These are phyloP conservation scores for Parnassius glacialis DNA, from an alignment of 2,888 invertebrate genomes.

Conservation along the genomic window DNA sequence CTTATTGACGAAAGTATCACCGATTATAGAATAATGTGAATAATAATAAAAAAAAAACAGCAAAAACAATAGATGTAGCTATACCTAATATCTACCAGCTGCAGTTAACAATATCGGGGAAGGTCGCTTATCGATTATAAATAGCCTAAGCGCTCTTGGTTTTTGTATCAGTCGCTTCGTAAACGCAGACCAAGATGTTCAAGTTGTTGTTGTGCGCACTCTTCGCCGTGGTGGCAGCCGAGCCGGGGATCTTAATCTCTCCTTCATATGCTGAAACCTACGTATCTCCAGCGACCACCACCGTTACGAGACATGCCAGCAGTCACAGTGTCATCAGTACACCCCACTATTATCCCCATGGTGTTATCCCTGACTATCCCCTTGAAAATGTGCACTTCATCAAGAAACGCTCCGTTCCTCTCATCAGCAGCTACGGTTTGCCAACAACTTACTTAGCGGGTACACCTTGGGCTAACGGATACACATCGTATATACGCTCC, in stretches of 20 bases:
- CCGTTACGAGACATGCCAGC: slow-evolving; percentile 30
- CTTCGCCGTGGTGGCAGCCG: slow-evolving; percentile 67
- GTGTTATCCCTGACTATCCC: slow-evolving; percentile 24
- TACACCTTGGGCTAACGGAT: slow-evolving; percentile 1
- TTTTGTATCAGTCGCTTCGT: slow-evolving; percentile 34
- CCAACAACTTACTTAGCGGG: slow-evolving; percentile 29
- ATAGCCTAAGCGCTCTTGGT: slow-evolving; percentile 26
- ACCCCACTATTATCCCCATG: slow-evolving; percentile 37
- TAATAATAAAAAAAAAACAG: too few relatives aligned
- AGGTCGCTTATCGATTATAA: slow-evolving; percentile 28
- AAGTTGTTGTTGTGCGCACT: slow-evolving; percentile 72
- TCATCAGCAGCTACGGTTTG: slow-evolving; percentile 38
- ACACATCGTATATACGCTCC: not conserved
- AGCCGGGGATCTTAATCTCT: slow-evolving; percentile 35
- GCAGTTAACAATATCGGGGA: too few relatives aligned
- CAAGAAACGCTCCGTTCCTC: slow-evolving; percentile 40
- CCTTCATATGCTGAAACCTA: slow-evolving; percentile 18
- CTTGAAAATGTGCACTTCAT: slow-evolving; percentile 31
- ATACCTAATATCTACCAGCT: too few relatives aligned
- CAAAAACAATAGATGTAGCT: too few relatives aligned
- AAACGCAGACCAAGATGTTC: slow-evolving; percentile 46
- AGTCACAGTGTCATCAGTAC: slow-evolving; percentile 37
- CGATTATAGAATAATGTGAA: too few relatives aligned
- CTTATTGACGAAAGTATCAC: too few relatives aligned
- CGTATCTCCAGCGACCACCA: slow-evolving; percentile 32